These are phyloP conservation scores for Noctua janthe DNA, from an alignment of 2,888 invertebrate genomes.

Conservation along the genomic window DNA sequence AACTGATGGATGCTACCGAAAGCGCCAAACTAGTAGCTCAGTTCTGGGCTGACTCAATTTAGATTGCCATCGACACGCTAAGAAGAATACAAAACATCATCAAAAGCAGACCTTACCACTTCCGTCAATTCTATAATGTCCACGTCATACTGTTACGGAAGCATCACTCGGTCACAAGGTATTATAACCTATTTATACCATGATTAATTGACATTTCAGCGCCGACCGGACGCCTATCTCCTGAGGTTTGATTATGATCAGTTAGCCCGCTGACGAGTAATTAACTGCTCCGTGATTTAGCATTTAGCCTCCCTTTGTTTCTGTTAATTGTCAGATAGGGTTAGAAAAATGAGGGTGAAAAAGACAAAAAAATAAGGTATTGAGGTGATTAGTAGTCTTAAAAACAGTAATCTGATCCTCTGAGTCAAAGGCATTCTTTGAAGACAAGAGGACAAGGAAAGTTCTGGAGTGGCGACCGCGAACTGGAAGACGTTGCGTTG, in stretches of 20 bases:
- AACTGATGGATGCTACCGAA: no score
- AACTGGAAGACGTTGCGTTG: no score
- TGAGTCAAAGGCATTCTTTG: background rate
- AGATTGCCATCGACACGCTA: no score
- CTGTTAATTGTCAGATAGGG: conserved; percentile 21
- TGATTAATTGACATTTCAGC: conserved; percentile 78
- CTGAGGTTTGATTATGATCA: conserved; percentile 63
- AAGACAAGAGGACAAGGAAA: background rate
- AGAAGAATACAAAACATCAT: no score
- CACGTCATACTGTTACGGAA: conserved; percentile 67
- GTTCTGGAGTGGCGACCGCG: no score
- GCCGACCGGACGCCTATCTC: conserved; percentile 68
- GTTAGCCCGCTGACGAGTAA: conserved; percentile 50
- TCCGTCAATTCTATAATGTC: conserved; percentile 48
- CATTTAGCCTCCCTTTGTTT: conserved; percentile 38
- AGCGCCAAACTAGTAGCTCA: no score
- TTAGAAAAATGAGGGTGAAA: conserved; percentile 18
- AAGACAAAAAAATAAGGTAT: background rate
- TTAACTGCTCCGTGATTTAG: conserved; percentile 54
- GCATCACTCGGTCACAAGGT: conserved; percentile 63
- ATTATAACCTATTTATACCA: conserved; percentile 72
- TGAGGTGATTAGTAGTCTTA: background rate
- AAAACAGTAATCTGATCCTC: background rate
- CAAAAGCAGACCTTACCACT: background rate
- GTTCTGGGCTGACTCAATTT: no score